Percentiles rank a stretch among this genome's conserved stretches.
Evolutionary conservation across 2,797 vertebrate genomes (phyloP).

Genomic region (Melanotaenia trifasciata): DNA sequence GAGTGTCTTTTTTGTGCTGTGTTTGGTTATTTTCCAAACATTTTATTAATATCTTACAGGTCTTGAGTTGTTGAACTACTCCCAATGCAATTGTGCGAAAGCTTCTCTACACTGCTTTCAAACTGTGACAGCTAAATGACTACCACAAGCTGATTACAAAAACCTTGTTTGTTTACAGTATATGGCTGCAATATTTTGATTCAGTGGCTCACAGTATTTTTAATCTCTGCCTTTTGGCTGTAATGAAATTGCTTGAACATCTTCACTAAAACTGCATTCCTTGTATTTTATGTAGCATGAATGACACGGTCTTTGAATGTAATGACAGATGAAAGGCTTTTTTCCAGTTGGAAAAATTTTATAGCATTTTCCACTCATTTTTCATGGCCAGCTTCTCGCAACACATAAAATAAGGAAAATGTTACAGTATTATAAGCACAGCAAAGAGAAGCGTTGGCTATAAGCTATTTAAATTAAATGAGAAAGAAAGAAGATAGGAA

Average conservation of each 20-base stretch:
- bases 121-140: background rate
- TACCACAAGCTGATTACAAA: too few species aligned
- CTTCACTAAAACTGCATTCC: slow-evolving; percentile 10
- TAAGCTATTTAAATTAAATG: slow-evolving; percentile 27
- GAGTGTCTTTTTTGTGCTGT: background rate
- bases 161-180: too few species aligned
- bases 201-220: too few species aligned
- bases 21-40: background rate
- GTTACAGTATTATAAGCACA: slow-evolving; percentile 10
- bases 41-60: background rate
- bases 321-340: slow-evolving; percentile 31
- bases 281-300: slow-evolving; percentile 1
- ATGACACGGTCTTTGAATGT: slow-evolving; percentile 5
- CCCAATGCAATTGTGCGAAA: background rate
- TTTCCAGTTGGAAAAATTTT: slow-evolving; percentile 22
- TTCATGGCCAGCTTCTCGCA: slow-evolving; percentile 7
- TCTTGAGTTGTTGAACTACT: background rate
- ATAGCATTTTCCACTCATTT: slow-evolving; percentile 32
- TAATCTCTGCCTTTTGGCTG: too few species aligned
- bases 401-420: slow-evolving; percentile 18
- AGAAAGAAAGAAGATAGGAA: slow-evolving; percentile 22
- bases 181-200: too few species aligned
- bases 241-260: slow-evolving; percentile 8
- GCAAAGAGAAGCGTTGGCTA: slow-evolving; percentile 19
- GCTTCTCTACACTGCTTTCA: background rate